Percentiles rank a stretch among this genome's conserved stretches.
phyloP scores from a whole-genome alignment of 2,888 invertebrate species.

The Tricholauxania praeusta region DNA sequence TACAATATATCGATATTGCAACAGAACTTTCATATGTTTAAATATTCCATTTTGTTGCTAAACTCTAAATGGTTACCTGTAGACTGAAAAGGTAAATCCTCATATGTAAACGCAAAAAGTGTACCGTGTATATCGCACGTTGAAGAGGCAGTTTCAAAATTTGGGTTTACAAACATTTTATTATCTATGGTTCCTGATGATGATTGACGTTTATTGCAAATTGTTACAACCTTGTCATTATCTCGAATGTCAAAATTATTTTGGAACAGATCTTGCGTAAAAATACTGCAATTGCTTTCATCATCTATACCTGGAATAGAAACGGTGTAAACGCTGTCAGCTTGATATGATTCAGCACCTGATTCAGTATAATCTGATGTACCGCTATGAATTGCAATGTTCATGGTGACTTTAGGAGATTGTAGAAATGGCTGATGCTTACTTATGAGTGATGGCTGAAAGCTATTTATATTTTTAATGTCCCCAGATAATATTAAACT shows the following conservation, averaged over 20 bases:
- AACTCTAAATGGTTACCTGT: constrained; percentile 63
- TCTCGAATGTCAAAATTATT: neutral
- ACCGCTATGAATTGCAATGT: constrained; percentile 61
- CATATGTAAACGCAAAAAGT: constrained; percentile 57
- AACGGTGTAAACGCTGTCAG: constrained; percentile 53
- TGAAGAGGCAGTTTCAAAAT: constrained; percentile 48
- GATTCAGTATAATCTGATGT: constrained; percentile 49
- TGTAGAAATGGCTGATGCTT: constrained; percentile 38
- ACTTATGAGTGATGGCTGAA: neutral
- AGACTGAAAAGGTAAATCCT: constrained; percentile 60
- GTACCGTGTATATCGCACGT: constrained; percentile 59
- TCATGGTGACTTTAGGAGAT: constrained; percentile 63
- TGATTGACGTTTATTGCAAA: constrained; percentile 49
- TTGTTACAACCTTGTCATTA: constrained; percentile 47
- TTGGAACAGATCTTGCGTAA: constrained; percentile 41
- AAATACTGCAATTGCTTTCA: constrained; percentile 59
- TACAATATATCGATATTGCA: no score
- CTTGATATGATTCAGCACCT: constrained; percentile 54
- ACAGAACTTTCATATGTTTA: constrained; percentile 51
- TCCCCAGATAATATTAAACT: neutral
- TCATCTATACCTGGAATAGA: constrained; percentile 55
- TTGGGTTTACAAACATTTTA: constrained; percentile 44
- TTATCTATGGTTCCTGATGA: constrained; percentile 51
- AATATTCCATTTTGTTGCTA: constrained; percentile 61
- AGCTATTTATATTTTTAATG: neutral